Conservation (phyloP, 2,113 vertebrate species). For the Rhipidura dahli region DNA sequence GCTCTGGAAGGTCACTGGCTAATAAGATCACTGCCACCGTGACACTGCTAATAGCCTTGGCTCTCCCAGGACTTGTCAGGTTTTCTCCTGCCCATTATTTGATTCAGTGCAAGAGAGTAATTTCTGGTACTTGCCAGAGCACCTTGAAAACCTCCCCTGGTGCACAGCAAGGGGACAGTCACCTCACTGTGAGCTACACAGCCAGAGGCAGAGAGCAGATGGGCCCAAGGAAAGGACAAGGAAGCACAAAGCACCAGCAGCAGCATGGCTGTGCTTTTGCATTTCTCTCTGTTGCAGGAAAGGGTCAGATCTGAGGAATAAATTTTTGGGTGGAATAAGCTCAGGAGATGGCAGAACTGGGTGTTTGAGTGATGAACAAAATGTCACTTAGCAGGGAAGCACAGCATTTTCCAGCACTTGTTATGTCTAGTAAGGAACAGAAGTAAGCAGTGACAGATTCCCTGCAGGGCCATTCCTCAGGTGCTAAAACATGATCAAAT, state of each 20-base stretch:
- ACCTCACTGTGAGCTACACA: fast-evolving
- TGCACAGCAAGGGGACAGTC: not conserved
- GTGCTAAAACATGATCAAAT: not conserved
- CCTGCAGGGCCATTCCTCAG: not conserved
- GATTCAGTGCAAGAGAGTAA: fast-evolving
- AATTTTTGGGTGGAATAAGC: not conserved
- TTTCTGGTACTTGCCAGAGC: not conserved
- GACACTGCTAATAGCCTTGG: not conserved
- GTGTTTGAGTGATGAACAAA: fast-evolving
- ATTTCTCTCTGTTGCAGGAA: not conserved
- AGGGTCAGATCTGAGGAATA: not conserved
- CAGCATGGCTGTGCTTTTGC: not conserved
- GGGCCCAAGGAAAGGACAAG: not conserved
- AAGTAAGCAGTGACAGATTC: not conserved
- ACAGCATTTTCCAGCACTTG: not conserved
- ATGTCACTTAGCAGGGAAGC: not conserved
- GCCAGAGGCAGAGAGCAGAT: not conserved
- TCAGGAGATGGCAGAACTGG: not conserved
- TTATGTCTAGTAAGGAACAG: not conserved
- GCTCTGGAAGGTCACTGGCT: not conserved
- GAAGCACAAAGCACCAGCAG: not conserved
- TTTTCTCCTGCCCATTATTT: not conserved
- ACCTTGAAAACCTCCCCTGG: not conserved
- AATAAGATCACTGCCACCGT: not conserved
- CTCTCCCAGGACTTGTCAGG: not conserved